Base-by-base conservation (phyloP, 2,113 vertebrate species). In the Myanophis thanlyinensis region DNA sequence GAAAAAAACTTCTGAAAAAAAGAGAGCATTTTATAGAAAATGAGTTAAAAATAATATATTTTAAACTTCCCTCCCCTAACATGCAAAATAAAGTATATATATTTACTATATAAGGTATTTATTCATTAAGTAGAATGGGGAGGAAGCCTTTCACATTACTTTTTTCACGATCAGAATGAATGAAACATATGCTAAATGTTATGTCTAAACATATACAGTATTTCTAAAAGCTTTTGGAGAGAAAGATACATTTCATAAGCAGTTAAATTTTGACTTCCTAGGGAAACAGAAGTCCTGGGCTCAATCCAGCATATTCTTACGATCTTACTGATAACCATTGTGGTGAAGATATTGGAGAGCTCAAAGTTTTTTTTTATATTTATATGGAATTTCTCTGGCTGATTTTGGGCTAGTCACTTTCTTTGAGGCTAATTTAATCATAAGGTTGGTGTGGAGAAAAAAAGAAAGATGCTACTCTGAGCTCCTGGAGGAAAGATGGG, bases 41-140 rank as follows among this genome's bases (percentile, higher is more conserved):
- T 0, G 48, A 89, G 91, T 90, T 92, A 52, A 87, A 91, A 92
- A 90, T 95, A n/a, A 25, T 93, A 30, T 88, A 54, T 89, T 6
- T 90, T 67, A 73, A 80, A 62, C 40, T 53, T 10, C 13, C 1
- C 73, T 8, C 22, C 20, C 15, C 13, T 59, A 46, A 85, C 4
- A 87, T 59, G 2, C 44, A 86, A 86, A 86, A 85, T 56, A 40
- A 18, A 56, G 22, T n/a, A n/a, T n/a, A n/a, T 18, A 46, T n/a
- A 20, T 48, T 13, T 59, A 48, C 27, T 47, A 27, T 49, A 92
- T 8, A 9, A 22, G 67, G 67, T 40, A 40, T 40, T 80, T 80
- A 22, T 80, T 40, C 35, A 80, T 80, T 80, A 80, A 40, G 18
- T 80, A 80, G 67, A 80, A 80, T 22, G 67, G 35, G 67, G n/a